Conservation (phyloP, 2,888 invertebrate species). For the Erebia aethiops region DNA sequence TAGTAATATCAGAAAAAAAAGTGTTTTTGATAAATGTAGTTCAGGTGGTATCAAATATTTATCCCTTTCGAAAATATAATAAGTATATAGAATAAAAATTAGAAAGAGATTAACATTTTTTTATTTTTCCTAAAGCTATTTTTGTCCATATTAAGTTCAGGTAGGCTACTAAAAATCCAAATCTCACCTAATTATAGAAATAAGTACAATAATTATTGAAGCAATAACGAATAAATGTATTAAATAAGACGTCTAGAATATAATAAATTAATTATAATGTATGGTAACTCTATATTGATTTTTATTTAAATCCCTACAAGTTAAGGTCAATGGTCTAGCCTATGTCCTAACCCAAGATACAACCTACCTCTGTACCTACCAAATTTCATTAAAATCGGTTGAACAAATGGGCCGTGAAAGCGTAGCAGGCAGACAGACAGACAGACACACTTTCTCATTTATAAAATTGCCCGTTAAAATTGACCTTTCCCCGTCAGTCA, state of each 20-base stretch:
- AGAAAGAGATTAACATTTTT: not conserved
- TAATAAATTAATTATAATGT: constrained; percentile 64
- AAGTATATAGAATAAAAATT: not conserved
- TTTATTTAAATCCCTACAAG: constrained; percentile 46
- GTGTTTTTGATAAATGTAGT: not conserved
- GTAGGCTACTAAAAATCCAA: constrained; percentile 37
- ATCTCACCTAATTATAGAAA: constrained; percentile 50
- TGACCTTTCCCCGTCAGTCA: too few species aligned
- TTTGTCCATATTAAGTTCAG: constrained; percentile 16
- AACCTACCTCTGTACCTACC: too few species aligned
- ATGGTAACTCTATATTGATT: constrained; percentile 48
- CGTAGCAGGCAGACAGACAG: too few species aligned
- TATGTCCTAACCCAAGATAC: too few species aligned
- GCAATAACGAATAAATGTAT: constrained; percentile 61
- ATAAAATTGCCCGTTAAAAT: too few species aligned
- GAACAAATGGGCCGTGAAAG: too few species aligned
- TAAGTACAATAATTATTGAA: constrained; percentile 74
- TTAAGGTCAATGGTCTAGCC: too few species aligned
- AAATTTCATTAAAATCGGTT: too few species aligned
- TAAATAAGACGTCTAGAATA: constrained; percentile 50
- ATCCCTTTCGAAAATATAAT: not conserved
- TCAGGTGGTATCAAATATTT: too few species aligned
- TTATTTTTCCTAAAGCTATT: constrained; percentile 2
- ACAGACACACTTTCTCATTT: too few species aligned
- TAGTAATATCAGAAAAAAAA: too few species aligned